phyloP scores from a whole-genome alignment of 2,797 vertebrate genomes.

The Onychomys torridus region DNA sequence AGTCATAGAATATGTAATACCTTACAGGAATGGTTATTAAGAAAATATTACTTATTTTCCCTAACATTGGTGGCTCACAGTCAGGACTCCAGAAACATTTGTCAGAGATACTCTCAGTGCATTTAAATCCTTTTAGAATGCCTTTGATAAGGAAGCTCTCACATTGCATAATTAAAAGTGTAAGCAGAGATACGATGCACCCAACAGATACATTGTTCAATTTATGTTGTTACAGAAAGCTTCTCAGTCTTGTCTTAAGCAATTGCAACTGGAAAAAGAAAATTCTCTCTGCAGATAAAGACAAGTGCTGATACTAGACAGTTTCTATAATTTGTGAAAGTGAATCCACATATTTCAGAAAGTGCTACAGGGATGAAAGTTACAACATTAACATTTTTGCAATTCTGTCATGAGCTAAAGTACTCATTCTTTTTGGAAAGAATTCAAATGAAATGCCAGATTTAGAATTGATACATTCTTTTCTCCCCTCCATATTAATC shows the following conservation, averaged over 20 bases:
- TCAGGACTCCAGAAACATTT: neutral
- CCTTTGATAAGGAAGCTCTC: neutral
- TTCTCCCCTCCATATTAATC: neutral
- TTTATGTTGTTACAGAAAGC: neutral
- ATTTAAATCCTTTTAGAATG: neutral
- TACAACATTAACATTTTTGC: rapidly evolving
- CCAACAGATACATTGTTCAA: neutral
- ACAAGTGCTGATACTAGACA: neutral
- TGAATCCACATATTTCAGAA: neutral
- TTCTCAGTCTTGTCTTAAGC: constrained; percentile 2
- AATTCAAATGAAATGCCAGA: neutral
- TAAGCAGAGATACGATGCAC: neutral
- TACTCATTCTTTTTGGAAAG: neutral
- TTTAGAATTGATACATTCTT: neutral
- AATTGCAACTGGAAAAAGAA: neutral
- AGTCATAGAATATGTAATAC: neutral
- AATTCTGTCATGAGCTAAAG: neutral
- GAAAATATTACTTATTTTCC: neutral
- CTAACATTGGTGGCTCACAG: neutral
- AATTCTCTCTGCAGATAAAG: constrained; percentile 29
- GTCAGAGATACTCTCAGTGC: neutral
- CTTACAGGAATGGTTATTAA: neutral
- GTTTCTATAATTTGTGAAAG: constrained; percentile 13
- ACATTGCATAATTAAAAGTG: neutral
- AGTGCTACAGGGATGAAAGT: neutral